phyloP scores from a whole-genome alignment of 2,888 invertebrate species.

The Eustalomyia histrio region DNA sequence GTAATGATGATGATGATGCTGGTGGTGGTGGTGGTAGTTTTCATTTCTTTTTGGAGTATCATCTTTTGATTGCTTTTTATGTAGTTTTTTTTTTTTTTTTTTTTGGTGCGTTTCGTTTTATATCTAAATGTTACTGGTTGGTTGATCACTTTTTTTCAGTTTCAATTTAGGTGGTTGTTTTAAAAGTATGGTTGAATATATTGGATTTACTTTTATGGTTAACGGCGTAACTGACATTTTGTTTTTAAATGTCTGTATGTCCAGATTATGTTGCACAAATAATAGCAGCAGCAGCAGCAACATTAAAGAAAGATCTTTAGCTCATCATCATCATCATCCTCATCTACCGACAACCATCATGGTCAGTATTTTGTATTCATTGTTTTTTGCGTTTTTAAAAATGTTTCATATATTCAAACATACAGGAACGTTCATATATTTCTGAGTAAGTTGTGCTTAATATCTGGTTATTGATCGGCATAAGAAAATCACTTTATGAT shows the following conservation, averaged over 20 bases:
- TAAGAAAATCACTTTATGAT: constrained; percentile 37
- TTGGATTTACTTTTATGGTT: constrained; percentile 72
- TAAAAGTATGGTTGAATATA: background rate
- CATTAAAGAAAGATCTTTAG: constrained; percentile 9
- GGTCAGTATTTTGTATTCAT: background rate
- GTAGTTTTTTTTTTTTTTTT: background rate
- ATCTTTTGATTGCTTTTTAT: constrained; percentile 38
- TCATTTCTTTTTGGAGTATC: constrained; percentile 14
- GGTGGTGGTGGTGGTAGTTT: constrained; percentile 22
- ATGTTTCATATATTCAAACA: background rate
- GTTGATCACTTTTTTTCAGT: background rate
- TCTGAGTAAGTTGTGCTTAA: constrained; percentile 48
- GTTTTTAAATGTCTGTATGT: constrained; percentile 65
- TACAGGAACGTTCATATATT: background rate
- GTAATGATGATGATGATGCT: background rate
- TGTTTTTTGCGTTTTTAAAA: background rate
- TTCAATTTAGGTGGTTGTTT: background rate
- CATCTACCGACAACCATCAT: constrained; percentile 35
- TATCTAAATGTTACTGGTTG: constrained; percentile 37
- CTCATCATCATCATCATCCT: constrained; percentile 43
- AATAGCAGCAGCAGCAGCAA: constrained; percentile 19
- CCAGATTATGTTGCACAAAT: constrained; percentile 23
- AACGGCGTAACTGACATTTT: constrained; percentile 77
- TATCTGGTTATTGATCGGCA: constrained; percentile 44
- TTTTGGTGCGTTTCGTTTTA: constrained; percentile 38